A percentile compares a stretch with the other conserved stretches of the same genome.
Evolutionary conservation across 2,113 vertebrate genomes (phyloP).

Genomic region (Microcebus jonahi): DNA sequence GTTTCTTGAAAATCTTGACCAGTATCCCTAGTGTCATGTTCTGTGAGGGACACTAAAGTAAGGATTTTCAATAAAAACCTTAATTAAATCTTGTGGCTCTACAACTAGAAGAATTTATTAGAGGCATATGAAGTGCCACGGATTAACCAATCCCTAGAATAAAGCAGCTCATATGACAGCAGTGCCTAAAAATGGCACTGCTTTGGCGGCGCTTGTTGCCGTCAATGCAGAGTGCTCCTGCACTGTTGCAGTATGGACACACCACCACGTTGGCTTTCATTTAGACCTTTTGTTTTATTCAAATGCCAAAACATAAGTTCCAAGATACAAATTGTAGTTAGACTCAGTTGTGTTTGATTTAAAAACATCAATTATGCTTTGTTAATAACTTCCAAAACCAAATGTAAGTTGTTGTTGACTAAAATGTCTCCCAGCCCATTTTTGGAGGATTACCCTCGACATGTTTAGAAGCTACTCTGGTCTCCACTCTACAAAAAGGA

Average conservation of each 20-base stretch:
- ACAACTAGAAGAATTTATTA: background rate
- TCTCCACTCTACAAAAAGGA: conserved; percentile 82
- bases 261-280: conserved; percentile 36
- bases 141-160: conserved; percentile 25
- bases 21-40: background rate
- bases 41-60: background rate
- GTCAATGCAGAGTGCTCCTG: background rate
- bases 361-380: conserved; percentile 81
- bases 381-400: conserved; percentile 84
- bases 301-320: conserved; percentile 78
- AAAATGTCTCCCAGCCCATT: conserved; percentile 62
- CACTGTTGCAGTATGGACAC: background rate
- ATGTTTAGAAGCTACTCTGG: conserved; percentile 67
- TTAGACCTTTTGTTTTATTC: conserved; percentile 81
- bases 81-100: conserved; percentile 1
- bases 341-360: conserved; percentile 79
- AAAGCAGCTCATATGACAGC: background rate
- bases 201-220: background rate
- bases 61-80: conserved; percentile 20
- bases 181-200: background rate
- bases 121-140: conserved; percentile 5
- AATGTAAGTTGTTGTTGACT: conserved; percentile 72
- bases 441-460: conserved; percentile 58
- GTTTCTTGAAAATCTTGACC: conserved; percentile 8
- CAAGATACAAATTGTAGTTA: conserved; percentile 83